Conservation (phyloP, 2,113 vertebrate genomes). For the Cavia aperea region DNA sequence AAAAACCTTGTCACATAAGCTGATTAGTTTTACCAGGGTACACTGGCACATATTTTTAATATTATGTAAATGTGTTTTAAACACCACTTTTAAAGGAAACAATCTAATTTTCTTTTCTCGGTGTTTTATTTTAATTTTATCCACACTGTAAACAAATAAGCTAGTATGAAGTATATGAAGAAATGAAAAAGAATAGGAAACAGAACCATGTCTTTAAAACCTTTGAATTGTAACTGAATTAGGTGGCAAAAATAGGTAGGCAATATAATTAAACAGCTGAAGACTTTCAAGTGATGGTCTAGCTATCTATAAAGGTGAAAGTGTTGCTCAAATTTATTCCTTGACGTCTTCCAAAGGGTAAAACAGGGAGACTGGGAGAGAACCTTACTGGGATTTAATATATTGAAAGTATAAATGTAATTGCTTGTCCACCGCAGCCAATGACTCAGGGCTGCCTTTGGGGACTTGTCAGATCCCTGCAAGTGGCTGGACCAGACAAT, state of each 20-base stretch:
- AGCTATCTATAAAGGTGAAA: neutral
- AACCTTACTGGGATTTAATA: neutral
- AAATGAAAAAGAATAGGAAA: conserved; percentile 25
- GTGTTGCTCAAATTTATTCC: neutral
- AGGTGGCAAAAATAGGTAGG: neutral
- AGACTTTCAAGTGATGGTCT: neutral
- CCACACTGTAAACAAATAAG: conserved; percentile 37
- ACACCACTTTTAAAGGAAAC: conserved; percentile 45
- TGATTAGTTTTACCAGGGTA: conserved; percentile 51
- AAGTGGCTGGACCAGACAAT: neutral
- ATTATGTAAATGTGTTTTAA: conserved; percentile 48
- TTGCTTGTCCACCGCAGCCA: neutral
- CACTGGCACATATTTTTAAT: conserved; percentile 34
- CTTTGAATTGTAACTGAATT: conserved; percentile 30
- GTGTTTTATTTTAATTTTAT: conserved; percentile 47
- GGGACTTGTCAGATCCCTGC: neutral
- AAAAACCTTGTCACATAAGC: conserved; percentile 43
- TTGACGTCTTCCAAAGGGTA: neutral
- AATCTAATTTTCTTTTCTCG: conserved; percentile 43
- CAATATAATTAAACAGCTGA: conserved; percentile 15
- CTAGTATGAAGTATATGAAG: conserved; percentile 14
- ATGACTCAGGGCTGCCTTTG: neutral
- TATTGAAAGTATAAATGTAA: neutral
- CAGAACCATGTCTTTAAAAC: conserved; percentile 18
- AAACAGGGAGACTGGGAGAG: neutral